Evolutionary conservation across 2,113 vertebrate species (phyloP).

Genomic region (Sapajus apella): DNA sequence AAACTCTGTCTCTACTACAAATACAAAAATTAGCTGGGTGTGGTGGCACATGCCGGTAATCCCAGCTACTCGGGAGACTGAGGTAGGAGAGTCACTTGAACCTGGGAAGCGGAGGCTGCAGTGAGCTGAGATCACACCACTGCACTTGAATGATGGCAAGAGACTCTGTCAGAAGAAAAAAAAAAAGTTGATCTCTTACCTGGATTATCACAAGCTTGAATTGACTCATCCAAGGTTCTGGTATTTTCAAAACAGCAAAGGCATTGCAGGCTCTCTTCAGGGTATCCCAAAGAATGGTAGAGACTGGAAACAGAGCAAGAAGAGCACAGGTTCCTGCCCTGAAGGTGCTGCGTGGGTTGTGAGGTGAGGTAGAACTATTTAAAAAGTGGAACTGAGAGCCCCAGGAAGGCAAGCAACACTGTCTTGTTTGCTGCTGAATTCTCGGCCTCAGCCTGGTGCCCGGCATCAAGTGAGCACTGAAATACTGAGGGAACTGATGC

Average conservation of each 20-base stretch:
- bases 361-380: neutral
- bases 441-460: neutral
- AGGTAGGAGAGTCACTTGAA: too few relatives aligned
- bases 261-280: neutral
- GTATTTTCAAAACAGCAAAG: neutral
- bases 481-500: neutral
- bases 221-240: neutral
- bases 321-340: neutral
- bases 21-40: too few relatives aligned
- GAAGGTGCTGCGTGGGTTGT: neutral
- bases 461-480: neutral
- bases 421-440: neutral
- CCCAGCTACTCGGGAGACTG: too few relatives aligned
- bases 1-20: too few relatives aligned
- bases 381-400: neutral
- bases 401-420: neutral
- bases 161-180: too few relatives aligned
- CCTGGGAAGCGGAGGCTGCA: too few relatives aligned
- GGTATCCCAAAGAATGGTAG: neutral
- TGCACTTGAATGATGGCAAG: too few relatives aligned
- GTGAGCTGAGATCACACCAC: too few relatives aligned
- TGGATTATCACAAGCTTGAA: neutral
- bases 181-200: neutral
- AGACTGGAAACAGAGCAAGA: neutral
- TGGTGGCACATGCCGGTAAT: too few relatives aligned